Conservation (phyloP, 2,797 vertebrate species). For the Adelosebastes latens region DNA sequence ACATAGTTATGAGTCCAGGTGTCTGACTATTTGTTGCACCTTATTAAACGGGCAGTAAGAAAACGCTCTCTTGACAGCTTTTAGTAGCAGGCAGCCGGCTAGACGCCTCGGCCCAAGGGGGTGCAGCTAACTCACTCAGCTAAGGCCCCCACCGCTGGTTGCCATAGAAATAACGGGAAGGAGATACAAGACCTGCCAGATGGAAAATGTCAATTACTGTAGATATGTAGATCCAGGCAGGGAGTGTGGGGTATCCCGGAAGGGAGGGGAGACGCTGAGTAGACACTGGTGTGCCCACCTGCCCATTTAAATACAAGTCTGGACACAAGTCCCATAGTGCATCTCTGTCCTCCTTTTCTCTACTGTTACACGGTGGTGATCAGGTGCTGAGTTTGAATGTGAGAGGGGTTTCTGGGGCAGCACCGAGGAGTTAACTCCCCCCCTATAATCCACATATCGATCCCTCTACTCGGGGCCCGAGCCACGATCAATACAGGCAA, state of each 20-base stretch:
- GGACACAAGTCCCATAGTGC: neutral
- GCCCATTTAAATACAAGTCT: slow-evolving; percentile 8
- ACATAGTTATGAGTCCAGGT: neutral
- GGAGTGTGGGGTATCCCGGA: slow-evolving; percentile 30
- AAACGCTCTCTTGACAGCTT: slow-evolving; percentile 53
- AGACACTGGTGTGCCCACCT: neutral
- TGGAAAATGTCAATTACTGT: slow-evolving; percentile 88
- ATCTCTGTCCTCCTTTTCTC: neutral
- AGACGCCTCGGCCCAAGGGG: slow-evolving; percentile 82
- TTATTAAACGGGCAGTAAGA: slow-evolving; percentile 59
- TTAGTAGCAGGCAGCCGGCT: slow-evolving; percentile 35
- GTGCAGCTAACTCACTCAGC: slow-evolving; percentile 79
- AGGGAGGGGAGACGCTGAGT: neutral
- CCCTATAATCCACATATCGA: slow-evolving; percentile 76
- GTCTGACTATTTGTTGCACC: slow-evolving; percentile 48
- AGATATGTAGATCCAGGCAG: slow-evolving; percentile 72
- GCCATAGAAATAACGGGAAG: slow-evolving; percentile 87
- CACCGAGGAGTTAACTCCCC: slow-evolving; percentile 52
- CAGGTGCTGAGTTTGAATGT: slow-evolving; percentile 32
- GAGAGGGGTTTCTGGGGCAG: slow-evolving; percentile 15
- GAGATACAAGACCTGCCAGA: slow-evolving; percentile 85
- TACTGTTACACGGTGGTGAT: slow-evolving; percentile 14
- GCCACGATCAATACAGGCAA: slow-evolving; percentile 77
- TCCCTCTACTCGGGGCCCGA: slow-evolving; percentile 58
- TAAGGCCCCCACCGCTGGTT: slow-evolving; percentile 79